These are phyloP conservation scores for Chanos chanos DNA, from an alignment of 2,797 vertebrate genomes.

Conservation along the genomic window DNA sequence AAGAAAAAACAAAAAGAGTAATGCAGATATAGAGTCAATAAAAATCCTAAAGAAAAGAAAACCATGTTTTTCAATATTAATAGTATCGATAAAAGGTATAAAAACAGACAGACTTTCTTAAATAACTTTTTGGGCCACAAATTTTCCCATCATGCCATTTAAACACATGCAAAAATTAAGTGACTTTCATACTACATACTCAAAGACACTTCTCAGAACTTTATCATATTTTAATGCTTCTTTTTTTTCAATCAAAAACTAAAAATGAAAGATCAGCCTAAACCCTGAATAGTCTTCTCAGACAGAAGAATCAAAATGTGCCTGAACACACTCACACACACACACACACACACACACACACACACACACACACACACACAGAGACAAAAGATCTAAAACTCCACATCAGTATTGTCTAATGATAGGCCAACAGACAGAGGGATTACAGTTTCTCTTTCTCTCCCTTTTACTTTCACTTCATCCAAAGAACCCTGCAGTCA, in stretches of 20 bases:
- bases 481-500: too few relatives aligned
- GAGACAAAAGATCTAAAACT: background rate
- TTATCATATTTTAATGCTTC: constrained; percentile 42
- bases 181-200: constrained; percentile 61
- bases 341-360: too few relatives aligned
- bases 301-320: constrained; percentile 50
- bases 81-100: constrained; percentile 36
- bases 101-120: constrained; percentile 30
- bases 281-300: constrained; percentile 60
- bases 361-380: too few relatives aligned
- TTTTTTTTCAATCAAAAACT: too few relatives aligned
- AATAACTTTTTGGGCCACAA: constrained; percentile 23
- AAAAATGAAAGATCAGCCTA: constrained; percentile 60
- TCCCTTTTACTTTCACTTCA: background rate
- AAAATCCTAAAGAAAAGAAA: constrained; percentile 29
- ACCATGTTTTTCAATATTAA: constrained; percentile 22
- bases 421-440: background rate
- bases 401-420: background rate
- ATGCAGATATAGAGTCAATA: constrained; percentile 30
- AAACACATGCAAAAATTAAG: constrained; percentile 73
- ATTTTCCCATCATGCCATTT: constrained; percentile 61
- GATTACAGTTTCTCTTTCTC: background rate
- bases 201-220: constrained; percentile 51
- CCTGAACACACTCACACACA: constrained; percentile 26
- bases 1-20: constrained; percentile 20